phyloP scores from a whole-genome alignment of 1,140 invertebrate species.

The Cydia amplana region DNA sequence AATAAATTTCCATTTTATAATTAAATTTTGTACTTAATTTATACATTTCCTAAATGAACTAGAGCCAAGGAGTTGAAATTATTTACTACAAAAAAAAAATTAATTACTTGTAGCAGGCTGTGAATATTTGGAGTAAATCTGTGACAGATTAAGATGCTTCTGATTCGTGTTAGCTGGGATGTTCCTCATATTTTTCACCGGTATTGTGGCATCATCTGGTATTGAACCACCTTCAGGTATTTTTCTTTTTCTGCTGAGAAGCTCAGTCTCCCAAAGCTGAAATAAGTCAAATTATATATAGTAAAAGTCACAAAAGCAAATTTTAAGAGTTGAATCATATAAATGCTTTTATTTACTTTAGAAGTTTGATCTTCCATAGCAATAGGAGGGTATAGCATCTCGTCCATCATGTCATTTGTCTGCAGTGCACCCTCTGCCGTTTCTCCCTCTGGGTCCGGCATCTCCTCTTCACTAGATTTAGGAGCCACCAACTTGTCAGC shows the following conservation, averaged over 20 bases:
- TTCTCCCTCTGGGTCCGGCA: conserved; percentile 57
- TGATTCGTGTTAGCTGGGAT: conserved; percentile 69
- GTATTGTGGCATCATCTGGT: conserved; percentile 55
- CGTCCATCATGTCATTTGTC: conserved; percentile 60
- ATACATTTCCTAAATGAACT: conserved; percentile 24
- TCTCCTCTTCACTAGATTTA: conserved; percentile 62
- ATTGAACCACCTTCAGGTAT: conserved; percentile 59
- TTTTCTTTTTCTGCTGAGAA: conserved; percentile 72
- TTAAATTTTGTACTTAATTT: too few relatives aligned
- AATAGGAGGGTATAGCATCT: conserved; percentile 63
- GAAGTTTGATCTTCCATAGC: conserved; percentile 73
- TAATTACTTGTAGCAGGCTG: conserved; percentile 70
- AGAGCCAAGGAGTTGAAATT: conserved; percentile 36
- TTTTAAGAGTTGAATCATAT: neutral
- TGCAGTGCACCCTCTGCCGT: conserved; percentile 50
- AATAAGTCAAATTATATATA: conserved; percentile 32
- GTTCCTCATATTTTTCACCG: conserved; percentile 70
- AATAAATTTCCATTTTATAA: too few relatives aligned
- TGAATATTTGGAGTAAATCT: conserved; percentile 76
- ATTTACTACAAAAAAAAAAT: conserved; percentile 19
- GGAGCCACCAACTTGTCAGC: conserved; percentile 59
- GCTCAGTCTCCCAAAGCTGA: conserved; percentile 71
- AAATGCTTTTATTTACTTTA: conserved; percentile 54
- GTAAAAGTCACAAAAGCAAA: neutral
- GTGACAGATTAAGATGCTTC: conserved; percentile 76